phyloP scores from a whole-genome alignment of 2,797 vertebrate genomes.

The Squalus acanthias region DNA sequence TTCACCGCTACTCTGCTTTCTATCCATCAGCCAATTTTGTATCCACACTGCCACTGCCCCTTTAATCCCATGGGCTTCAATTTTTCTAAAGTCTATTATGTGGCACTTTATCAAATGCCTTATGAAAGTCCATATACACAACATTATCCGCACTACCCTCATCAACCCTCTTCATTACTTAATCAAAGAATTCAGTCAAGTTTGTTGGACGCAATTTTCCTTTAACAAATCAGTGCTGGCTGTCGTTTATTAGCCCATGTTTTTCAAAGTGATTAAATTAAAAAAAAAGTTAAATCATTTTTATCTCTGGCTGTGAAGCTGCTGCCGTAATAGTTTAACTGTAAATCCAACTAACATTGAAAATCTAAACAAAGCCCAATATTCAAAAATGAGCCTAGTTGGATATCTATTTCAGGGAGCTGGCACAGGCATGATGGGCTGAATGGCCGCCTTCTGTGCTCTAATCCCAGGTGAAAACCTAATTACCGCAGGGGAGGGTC shows the following conservation, averaged over 20 bases:
- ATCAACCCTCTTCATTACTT: background rate
- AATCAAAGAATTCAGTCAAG: background rate
- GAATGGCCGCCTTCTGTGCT: background rate
- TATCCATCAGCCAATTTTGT: background rate
- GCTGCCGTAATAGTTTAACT: background rate
- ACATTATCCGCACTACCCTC: background rate
- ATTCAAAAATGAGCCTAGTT: background rate
- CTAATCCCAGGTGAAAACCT: background rate
- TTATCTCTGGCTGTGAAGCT: background rate
- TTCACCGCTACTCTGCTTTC: background rate
- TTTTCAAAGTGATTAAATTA: background rate
- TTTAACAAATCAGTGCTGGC: background rate
- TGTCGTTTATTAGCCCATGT: background rate
- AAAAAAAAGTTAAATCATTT: background rate
- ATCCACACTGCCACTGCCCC: background rate
- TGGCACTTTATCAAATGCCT: too few relatives aligned
- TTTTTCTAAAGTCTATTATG: too few relatives aligned
- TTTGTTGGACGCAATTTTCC: background rate
- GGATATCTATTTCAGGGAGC: background rate
- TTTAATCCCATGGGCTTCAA: background rate
- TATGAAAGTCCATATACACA: too few relatives aligned
- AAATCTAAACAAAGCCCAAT: background rate
- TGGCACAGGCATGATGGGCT: background rate
- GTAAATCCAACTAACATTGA: background rate
- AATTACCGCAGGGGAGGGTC: background rate